These are phyloP conservation scores for Loris lydekkerianus DNA, from an alignment of 2,797 vertebrate genomes.

Conservation along the genomic window DNA sequence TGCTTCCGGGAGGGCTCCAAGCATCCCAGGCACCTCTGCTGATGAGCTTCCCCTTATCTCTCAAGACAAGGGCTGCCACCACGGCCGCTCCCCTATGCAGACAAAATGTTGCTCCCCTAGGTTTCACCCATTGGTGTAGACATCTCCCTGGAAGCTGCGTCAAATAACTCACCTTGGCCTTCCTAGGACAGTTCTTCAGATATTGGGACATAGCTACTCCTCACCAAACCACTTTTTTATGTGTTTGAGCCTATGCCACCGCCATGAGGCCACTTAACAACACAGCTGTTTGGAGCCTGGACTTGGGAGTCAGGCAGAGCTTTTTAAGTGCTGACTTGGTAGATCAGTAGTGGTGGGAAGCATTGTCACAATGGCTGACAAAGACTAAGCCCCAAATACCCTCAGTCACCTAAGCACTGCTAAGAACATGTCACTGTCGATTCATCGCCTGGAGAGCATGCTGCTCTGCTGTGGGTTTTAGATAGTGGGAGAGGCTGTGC, in stretches of 20 bases:
- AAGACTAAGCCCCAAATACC: neutral
- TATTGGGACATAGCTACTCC: neutral
- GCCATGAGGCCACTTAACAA: too few species aligned
- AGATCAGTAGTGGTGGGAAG: neutral
- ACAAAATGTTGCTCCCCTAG: neutral
- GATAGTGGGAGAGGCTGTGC: neutral
- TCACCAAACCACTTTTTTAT: neutral
- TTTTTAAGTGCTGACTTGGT: neutral
- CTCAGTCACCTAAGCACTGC: neutral
- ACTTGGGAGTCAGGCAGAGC: neutral
- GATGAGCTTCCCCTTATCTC: neutral
- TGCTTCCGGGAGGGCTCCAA: neutral
- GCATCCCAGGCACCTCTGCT: neutral
- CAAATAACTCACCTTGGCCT: neutral
- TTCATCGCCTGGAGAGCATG: neutral
- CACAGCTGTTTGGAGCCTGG: neutral
- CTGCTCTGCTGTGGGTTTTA: neutral
- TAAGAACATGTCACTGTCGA: neutral
- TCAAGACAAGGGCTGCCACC: neutral
- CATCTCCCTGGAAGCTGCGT: neutral
- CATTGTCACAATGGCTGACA: neutral
- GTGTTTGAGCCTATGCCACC: neutral
- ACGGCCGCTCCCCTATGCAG: neutral
- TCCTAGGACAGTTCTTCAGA: neutral
- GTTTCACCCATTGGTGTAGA: neutral